Evolutionary conservation across 2,797 vertebrate species (phyloP), one percentile per base, ranked within the genome.

Genomic region (Astyanax mexicanus): DNA sequence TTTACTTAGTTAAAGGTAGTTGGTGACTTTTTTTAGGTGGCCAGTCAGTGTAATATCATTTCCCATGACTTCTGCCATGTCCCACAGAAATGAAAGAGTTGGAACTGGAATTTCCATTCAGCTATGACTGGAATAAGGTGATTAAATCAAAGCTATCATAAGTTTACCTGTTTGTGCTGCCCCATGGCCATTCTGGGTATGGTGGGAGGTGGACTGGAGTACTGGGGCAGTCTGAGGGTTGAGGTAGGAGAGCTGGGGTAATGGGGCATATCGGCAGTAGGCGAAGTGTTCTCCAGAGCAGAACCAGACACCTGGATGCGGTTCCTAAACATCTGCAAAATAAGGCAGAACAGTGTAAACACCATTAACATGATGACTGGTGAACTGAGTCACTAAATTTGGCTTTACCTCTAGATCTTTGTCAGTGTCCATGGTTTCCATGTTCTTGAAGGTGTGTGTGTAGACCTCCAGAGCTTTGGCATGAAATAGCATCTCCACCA

Each of bases 401-500:
- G 29, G 17, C 27, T 9, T 58, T 84, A 95, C 95, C 94, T 95
- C 90, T 38, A 95, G 78, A 54, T 95, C 94, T 77, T 85, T 91
- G 7, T 93, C 86, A 7, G 81, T 81, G 60, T 94, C 80, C 1
- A 94, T 90, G 21, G 68, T 84, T 64, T 92, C 89, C 83, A 96
- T 85, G 72, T 87, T 91, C 74, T 90, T 89, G 81, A 91, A 92
- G 19, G 94, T 91, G 0, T 86, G 91, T 10, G 94, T 90, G 54
- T 93, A 96, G 38, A 96, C 91, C 82, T 95, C 94, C 45, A 96
- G 86, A 0, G 93, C 94, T 85, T 95, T 94, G 44, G 94, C 86
- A 0, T 95, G 94, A 82, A 96, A 96, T 1, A 90, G 79, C 95
- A 95, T 94, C 87, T 96, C 94, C 8, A 95, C 87, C 11, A 89